phyloP scores from a whole-genome alignment of 2,797 vertebrate genomes.

The Cephalopachus bancanus region DNA sequence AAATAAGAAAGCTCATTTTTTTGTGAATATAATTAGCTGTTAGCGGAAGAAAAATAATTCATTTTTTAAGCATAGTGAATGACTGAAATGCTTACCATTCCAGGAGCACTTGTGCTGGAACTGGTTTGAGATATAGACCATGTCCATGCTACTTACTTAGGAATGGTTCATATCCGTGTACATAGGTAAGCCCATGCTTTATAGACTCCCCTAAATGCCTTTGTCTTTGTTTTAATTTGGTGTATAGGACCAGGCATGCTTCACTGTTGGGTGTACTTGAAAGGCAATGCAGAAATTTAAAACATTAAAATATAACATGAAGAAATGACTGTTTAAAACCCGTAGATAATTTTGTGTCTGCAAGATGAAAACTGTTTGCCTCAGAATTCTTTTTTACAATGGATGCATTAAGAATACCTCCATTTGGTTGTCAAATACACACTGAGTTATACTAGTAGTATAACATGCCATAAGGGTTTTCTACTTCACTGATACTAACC shows the following conservation, averaged over 20 bases:
- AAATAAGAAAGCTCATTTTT: slow-evolving; percentile 18
- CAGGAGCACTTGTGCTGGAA: slow-evolving; percentile 8
- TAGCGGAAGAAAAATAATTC: background rate
- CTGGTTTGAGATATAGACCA: background rate
- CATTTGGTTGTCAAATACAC: background rate
- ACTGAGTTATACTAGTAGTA: background rate
- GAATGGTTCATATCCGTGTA: slow-evolving; percentile 62
- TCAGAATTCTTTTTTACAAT: background rate
- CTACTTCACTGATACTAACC: background rate
- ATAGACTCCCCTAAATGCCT: slow-evolving; percentile 2
- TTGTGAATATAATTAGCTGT: slow-evolving; percentile 61
- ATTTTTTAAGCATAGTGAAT: background rate
- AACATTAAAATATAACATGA: slow-evolving; percentile 17
- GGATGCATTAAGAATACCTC: background rate
- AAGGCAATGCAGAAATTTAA: slow-evolving; percentile 50
- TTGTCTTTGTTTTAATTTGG: slow-evolving; percentile 30
- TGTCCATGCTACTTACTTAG: background rate
- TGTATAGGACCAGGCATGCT: background rate
- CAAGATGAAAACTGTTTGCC: background rate
- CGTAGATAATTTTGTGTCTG: background rate
- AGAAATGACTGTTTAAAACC: slow-evolving; percentile 73
- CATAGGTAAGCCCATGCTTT: background rate
- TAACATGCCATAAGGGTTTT: background rate
- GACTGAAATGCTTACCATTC: background rate
- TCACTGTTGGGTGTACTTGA: background rate